A percentile compares a stretch with the other conserved stretches of the same genome.
Evolutionary conservation across 2,113 vertebrate genomes (phyloP).

Genomic region (Paraplagusia blochii): DNA sequence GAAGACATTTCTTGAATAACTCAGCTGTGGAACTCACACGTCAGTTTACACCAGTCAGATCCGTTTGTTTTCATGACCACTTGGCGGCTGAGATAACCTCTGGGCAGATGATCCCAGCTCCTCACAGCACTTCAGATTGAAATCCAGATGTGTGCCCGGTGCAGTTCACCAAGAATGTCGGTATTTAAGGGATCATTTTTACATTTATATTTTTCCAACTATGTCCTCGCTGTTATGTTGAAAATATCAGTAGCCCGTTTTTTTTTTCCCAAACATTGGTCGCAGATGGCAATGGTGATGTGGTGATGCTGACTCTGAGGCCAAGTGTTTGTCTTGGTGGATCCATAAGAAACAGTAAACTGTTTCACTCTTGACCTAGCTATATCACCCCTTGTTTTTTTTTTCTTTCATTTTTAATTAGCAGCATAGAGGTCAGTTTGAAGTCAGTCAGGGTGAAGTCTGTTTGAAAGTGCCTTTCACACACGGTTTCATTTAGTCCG

Average conservation of each 20-base stretch:
- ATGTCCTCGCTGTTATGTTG: slow-evolving; percentile 3
- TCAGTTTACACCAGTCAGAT: slow-evolving; percentile 32
- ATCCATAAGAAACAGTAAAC: slow-evolving; percentile 7
- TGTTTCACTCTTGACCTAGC: slow-evolving; percentile 13
- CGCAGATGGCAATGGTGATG: neutral
- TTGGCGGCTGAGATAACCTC: slow-evolving; percentile 34
- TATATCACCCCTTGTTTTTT: slow-evolving; percentile 14
- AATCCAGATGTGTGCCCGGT: slow-evolving; percentile 53
- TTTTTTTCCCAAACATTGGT: too few species aligned
- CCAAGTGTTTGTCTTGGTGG: slow-evolving; percentile 33
- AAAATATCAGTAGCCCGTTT: neutral
- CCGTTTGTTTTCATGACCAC: slow-evolving; percentile 39
- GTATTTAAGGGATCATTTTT: slow-evolving; percentile 36
- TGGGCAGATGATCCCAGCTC: slow-evolving; percentile 33
- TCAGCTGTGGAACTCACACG: slow-evolving; percentile 4
- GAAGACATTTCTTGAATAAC: slow-evolving; percentile 4
- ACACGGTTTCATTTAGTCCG: slow-evolving; percentile 55
- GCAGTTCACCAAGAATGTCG: slow-evolving; percentile 34
- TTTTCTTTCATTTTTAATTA: slow-evolving; percentile 41
- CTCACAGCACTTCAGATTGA: slow-evolving; percentile 29
- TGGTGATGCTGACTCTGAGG: slow-evolving; percentile 10
- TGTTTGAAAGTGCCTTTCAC: slow-evolving; percentile 43
- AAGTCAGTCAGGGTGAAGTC: slow-evolving; percentile 35
- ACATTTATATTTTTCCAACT: slow-evolving; percentile 25
- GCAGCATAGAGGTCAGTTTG: slow-evolving; percentile 25